phyloP scores from a whole-genome alignment of 2,113 vertebrate species.

The Ictalurus furcatus region DNA sequence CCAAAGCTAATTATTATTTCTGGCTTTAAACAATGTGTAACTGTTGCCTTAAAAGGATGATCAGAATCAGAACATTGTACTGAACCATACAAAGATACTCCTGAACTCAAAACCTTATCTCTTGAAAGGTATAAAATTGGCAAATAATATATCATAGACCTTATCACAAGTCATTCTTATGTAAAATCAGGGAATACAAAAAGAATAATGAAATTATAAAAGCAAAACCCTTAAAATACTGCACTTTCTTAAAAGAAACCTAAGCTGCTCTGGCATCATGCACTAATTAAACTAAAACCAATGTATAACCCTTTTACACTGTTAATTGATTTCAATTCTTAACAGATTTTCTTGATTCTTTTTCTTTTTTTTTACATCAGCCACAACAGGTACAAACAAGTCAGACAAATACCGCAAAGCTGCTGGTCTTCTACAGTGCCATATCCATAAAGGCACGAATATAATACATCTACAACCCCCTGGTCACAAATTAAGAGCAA shows the following conservation, averaged over 20 bases:
- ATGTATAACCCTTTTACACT: conserved; percentile 17
- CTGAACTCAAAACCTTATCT: neutral
- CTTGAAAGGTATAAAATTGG: neutral
- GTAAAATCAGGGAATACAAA: neutral
- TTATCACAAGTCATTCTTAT: neutral
- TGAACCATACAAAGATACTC: neutral
- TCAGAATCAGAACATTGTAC: neutral
- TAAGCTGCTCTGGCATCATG: conserved; percentile 65
- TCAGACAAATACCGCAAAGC: conserved; percentile 6
- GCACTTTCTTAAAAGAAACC: conserved; percentile 41
- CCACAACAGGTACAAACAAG: neutral
- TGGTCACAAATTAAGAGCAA: conserved; percentile 5
- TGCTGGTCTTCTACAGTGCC: conserved; percentile 29
- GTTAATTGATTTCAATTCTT: conserved; percentile 35
- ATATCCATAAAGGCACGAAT: conserved; percentile 35
- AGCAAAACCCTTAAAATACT: conserved; percentile 36
- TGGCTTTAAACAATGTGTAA: neutral
- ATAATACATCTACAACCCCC: neutral
- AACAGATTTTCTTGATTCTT: neutral
- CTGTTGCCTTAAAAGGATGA: neutral
- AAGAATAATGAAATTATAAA: neutral
- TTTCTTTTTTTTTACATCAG: conserved; percentile 27
- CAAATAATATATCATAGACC: neutral
- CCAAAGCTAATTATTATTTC: neutral
- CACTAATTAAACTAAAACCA: conserved; percentile 56